Base-by-base conservation (phyloP, 1,140 invertebrate genomes). In the Agraylea sexmaculata region DNA sequence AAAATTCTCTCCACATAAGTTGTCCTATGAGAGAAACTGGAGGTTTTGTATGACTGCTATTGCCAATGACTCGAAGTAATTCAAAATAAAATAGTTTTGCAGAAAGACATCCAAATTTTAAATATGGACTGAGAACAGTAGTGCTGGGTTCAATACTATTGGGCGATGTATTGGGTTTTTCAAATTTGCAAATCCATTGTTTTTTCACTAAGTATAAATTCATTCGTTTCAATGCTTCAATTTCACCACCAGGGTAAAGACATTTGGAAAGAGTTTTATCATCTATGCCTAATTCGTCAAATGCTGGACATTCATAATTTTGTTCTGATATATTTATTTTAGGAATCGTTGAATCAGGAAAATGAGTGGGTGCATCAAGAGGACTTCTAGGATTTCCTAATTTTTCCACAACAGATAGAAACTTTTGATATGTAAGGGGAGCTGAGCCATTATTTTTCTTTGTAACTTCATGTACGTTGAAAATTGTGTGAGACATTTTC, bases 1-100 rank as follows among this genome's bases (percentile, higher is more conserved):
- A 85, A 57, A 83, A 85, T 53, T 85, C 82, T 43, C 81, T 59
- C 79, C 80, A 83, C 55, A 82, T 63, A 4, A 85, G 49, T 47
- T 84, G 82, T 0, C 80, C 79, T 38, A 73, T 51, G 2, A 77
- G 52, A 1, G 73, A 76, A 10, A 73, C 68, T 0, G 74, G 73
- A 6, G 74, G 74, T 40, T 68, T 58, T n/a, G 72, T 64, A 45
- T 75, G 71, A 38, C 64, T 60, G 18, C 57, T 55, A 10, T 66
- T 62, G 47, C 50, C 58, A 20, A 73, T 59, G 16, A 68, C 66
- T 45, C 75, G 67, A 43, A 69, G 67, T 1, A 84, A 49, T 43
- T 71, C 69, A 46, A 76, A 66, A 58, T 81, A 75, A 49, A 83
- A 76, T 0, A 75, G 51, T 30, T 77, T 66, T 0, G 75, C 54